Evolutionary conservation across 30 jellyfish, hydroid and myxozoan genomes (phyloP), one percentile per base, ranked within the genome.

Genomic region (Cassiopea andromeda): DNA sequence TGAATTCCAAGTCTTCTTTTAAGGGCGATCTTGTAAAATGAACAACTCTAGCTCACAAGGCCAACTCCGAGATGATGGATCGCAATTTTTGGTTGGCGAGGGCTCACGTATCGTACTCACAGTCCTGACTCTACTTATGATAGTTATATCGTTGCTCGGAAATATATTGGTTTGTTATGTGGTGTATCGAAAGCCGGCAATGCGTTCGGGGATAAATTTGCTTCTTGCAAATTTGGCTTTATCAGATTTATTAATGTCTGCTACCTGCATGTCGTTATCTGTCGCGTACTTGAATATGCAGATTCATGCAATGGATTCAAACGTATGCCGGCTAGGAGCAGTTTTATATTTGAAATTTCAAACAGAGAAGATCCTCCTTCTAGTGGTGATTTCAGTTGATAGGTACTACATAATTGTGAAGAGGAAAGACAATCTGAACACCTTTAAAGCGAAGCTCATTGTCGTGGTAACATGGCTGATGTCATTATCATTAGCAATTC

Each of bases 201-300:
- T 96, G 99, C 90, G 98, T 1, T 96, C 99, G 3, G 99, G 96
- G 18, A 96, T 96, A 64, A 96, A 96, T 73, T 78, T 96, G 60
- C 88, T 96, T 14, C 96, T 96, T 77, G 98, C 99, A 16, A 96
- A 92, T 85, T 70, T 96, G 82, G 99, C 99, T 12, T 85, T 87
- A 72, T 73, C 98, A 17, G 99, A 96, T 82, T 77, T 96, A 5
- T 44, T 91, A 1, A 78, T 90, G 81, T 81, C 97, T 1, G 27
- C 88, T 1, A 49, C 89, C 6, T 79, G 91, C 77, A 83, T 92
- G 93, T 97, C 99, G 50, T 47, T 87, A 44, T 66, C 97, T 59
- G 44, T 89, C 38, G 85, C 90, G 9, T 92, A 85, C 27, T 57
- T 96, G 87, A 90, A 89, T 80, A 66, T 82, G 2, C 84, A 80